A percentile compares a stretch with the other conserved stretches of the same genome.
phyloP scores from a whole-genome alignment of 2,888 invertebrate genomes.

The Drosophila putrida region DNA sequence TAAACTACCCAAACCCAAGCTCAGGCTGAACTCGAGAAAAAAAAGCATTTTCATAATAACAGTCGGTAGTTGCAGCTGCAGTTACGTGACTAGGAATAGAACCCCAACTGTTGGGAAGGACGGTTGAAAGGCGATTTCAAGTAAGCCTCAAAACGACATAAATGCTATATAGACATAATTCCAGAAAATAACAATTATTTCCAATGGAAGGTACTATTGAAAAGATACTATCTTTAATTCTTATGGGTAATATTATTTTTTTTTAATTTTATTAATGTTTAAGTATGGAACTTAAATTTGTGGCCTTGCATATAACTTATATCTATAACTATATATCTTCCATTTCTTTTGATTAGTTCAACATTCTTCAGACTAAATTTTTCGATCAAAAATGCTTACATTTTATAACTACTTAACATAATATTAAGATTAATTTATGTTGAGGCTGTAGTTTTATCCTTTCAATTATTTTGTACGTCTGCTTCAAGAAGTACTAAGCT shows the following conservation, averaged over 20 bases:
- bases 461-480: too few relatives aligned
- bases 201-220: neutral
- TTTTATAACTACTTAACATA: too few relatives aligned
- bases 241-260: neutral
- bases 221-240: neutral
- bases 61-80: slow-evolving; percentile 51
- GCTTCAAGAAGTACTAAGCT: too few relatives aligned
- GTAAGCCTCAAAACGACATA: slow-evolving; percentile 7
- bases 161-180: slow-evolving; percentile 25
- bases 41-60: slow-evolving; percentile 49
- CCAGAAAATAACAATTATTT: slow-evolving; percentile 7
- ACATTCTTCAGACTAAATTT: neutral
- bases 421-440: too few relatives aligned
- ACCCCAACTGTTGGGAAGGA: slow-evolving; percentile 5
- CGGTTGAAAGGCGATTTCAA: slow-evolving; percentile 13
- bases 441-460: too few relatives aligned
- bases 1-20: slow-evolving; percentile 30
- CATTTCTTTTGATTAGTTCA: too few relatives aligned
- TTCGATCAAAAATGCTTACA: neutral
- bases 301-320: too few relatives aligned
- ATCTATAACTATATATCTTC: neutral
- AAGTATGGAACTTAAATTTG: neutral
- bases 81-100: slow-evolving; percentile 58
- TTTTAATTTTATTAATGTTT: neutral
- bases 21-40: slow-evolving; percentile 10